Evolutionary conservation across 2,797 vertebrate genomes (phyloP).

Genomic region (Helostoma temminkii): DNA sequence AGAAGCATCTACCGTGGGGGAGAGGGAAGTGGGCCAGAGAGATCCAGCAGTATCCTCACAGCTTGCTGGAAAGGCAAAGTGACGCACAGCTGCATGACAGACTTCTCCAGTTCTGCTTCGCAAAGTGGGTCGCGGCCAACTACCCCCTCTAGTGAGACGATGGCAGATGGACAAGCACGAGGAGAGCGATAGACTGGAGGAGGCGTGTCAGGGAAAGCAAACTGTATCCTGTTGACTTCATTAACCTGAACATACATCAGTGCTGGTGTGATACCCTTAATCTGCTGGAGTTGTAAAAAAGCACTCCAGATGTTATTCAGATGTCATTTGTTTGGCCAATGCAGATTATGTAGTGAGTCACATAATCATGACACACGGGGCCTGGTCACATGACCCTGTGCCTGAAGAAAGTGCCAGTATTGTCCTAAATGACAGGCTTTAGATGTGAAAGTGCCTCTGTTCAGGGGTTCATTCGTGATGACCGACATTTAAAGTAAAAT

Average conservation of each 20-base stretch:
- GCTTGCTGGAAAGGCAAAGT: constrained; percentile 38
- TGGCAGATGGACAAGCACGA: constrained; percentile 36
- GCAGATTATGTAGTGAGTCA: constrained; percentile 14
- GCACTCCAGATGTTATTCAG: neutral
- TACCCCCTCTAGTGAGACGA: constrained; percentile 53
- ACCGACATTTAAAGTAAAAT: neutral
- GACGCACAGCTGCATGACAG: constrained; percentile 71
- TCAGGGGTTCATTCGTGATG: neutral
- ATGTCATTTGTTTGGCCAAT: neutral
- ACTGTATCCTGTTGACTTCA: neutral
- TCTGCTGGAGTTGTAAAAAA: neutral
- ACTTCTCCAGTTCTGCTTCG: constrained; percentile 66
- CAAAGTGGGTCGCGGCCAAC: constrained; percentile 74
- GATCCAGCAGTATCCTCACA: constrained; percentile 44
- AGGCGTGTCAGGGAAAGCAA: neutral
- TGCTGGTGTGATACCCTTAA: neutral
- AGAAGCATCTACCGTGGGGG: constrained; percentile 26
- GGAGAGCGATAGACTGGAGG: constrained; percentile 24
- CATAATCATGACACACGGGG: neutral
- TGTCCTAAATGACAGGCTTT: constrained; percentile 2
- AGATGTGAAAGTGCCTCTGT: neutral
- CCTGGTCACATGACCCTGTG: constrained; percentile 7
- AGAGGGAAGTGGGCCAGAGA: constrained; percentile 39
- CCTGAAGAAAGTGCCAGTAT: constrained; percentile 10
- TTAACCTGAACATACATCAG: neutral